These are phyloP conservation scores for Smutsia temminckii DNA, from an alignment of 2,797 vertebrate genomes.

Conservation along the genomic window DNA sequence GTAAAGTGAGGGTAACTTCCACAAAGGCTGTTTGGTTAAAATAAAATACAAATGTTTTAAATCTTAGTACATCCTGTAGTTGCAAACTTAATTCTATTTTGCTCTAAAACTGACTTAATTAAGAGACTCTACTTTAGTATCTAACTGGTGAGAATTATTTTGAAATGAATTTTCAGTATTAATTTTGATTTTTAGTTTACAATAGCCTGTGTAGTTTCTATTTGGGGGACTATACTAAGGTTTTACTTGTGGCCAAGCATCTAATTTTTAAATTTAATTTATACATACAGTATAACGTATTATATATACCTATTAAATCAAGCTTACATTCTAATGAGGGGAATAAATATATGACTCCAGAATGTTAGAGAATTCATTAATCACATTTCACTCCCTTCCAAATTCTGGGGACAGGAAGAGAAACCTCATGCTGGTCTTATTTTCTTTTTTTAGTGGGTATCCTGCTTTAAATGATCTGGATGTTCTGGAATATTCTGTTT, in stretches of 20 bases:
- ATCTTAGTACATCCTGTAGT: neutral
- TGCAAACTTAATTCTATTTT: neutral
- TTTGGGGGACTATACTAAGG: neutral
- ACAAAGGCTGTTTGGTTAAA: neutral
- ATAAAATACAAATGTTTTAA: constrained; percentile 1
- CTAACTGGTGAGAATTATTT: neutral
- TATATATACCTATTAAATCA: neutral
- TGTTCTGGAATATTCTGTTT: neutral
- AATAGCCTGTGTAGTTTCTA: neutral
- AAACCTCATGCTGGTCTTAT: neutral
- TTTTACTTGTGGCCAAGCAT: neutral
- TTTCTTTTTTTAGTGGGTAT: neutral
- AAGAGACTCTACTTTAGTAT: neutral
- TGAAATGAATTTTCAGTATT: neutral
- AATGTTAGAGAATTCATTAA: neutral
- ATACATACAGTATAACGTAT: neutral
- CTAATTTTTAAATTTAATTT: neutral
- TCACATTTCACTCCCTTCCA: neutral
- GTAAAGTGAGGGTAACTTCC: neutral
- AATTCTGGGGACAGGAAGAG: neutral
- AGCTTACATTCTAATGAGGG: neutral
- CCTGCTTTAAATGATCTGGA: neutral
- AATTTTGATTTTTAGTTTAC: neutral
- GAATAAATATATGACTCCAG: neutral
- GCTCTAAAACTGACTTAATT: neutral